phyloP scores from a whole-genome alignment of 1,140 invertebrate genomes.

The Drosophila chauvacae region DNA sequence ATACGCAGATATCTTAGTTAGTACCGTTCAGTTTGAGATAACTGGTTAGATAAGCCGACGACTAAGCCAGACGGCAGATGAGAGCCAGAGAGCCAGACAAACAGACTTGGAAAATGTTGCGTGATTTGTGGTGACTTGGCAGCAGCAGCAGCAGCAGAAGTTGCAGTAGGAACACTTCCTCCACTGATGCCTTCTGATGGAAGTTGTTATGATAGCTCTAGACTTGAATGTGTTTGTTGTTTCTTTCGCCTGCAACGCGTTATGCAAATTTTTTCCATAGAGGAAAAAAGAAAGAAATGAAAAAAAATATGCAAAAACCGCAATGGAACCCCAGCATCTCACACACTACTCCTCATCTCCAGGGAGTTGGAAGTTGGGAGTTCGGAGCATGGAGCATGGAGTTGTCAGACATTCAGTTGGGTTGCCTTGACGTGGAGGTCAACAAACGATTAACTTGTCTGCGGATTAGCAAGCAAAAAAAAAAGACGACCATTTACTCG shows the following conservation, averaged over 20 bases:
- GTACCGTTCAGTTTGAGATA: conserved; percentile 52
- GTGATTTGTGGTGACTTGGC: conserved; percentile 56
- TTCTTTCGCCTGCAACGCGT: conserved; percentile 56
- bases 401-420: conserved; percentile 15
- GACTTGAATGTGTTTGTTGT: conserved; percentile 25
- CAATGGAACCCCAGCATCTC: conserved; percentile 13
- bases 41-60: conserved; percentile 49
- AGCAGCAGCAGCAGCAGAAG: conserved; percentile 3
- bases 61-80: conserved; percentile 29
- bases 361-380: not conserved
- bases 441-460: conserved; percentile 82
- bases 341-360: conserved; percentile 5
- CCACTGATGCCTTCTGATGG: conserved; percentile 32
- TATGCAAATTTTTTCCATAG: conserved; percentile 69
- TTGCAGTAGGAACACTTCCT: conserved; percentile 18
- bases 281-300: conserved; percentile 1
- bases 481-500: conserved; percentile 19
- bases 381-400: not conserved
- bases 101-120: conserved; percentile 45
- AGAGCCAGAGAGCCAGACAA: conserved; percentile 45
- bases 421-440: conserved; percentile 56
- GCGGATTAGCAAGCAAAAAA: conserved; percentile 58
- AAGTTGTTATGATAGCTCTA: conserved; percentile 33
- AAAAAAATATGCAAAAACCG: conserved; percentile 48
- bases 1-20: conserved; percentile 36